Conservation (phyloP, 2,113 vertebrate species). For the Tonatia bakeri region DNA sequence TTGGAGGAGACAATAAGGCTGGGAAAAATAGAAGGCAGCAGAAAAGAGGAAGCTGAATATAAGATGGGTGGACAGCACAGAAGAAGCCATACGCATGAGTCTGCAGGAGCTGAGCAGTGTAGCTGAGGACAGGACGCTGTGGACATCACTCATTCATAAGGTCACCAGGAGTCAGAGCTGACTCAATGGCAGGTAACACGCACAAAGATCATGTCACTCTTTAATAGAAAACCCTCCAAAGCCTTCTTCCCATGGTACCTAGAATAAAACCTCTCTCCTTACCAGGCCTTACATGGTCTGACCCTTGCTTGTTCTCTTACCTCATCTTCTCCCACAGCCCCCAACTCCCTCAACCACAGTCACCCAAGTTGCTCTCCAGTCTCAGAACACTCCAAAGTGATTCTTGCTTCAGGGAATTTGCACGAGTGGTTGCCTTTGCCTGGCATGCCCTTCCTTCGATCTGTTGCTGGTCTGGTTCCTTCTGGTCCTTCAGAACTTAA, state of each 20-base stretch:
- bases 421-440: neutral
- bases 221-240: neutral
- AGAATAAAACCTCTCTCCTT: neutral
- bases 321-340: neutral
- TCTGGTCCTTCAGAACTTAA: neutral
- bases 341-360: neutral
- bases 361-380: neutral
- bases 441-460: neutral
- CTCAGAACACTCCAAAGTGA: neutral
- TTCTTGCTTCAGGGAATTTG: neutral
- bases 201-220: neutral
- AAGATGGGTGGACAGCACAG: neutral
- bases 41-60: neutral
- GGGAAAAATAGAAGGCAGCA: neutral
- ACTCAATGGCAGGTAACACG: neutral
- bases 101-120: neutral
- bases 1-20: neutral
- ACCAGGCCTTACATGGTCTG: neutral
- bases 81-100: neutral
- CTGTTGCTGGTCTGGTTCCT: neutral
- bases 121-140: neutral
- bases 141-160: neutral
- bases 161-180: neutral
- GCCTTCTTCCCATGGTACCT: neutral
- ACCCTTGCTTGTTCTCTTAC: neutral